phyloP scores from a whole-genome alignment of 2,888 invertebrate species.

The Platynereis dumerilii region DNA sequence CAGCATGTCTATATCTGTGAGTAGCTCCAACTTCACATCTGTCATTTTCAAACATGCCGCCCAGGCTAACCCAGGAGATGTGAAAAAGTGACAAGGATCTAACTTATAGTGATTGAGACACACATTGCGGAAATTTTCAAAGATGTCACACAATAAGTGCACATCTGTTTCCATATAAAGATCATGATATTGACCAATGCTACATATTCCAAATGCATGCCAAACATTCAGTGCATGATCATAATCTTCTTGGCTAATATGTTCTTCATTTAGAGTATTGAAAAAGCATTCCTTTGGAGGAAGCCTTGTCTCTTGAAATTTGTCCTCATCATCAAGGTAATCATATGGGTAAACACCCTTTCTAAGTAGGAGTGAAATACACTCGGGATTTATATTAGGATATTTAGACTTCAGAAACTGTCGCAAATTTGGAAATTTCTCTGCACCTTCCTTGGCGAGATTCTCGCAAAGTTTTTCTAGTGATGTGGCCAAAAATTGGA shows the following conservation, averaged over 20 bases:
- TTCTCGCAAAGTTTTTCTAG: no score
- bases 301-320: neutral
- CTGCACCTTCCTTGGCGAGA: no score
- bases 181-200: conserved; percentile 26
- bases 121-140: neutral
- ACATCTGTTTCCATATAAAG: conserved; percentile 30
- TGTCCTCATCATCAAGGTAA: no score
- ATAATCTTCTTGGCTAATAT: neutral
- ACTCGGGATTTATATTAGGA: no score
- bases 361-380: no score
- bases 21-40: conserved; percentile 37
- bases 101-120: no score
- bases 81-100: no score
- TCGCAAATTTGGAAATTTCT: no score
- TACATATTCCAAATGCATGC: conserved; percentile 25
- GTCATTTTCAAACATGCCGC: conserved; percentile 37
- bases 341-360: no score
- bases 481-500: no score
- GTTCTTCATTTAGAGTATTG: neutral
- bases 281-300: neutral
- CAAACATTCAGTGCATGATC: conserved; percentile 31
- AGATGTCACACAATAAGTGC: neutral
- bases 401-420: no score
- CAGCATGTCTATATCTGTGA: conserved; percentile 46
- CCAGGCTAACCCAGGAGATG: no score